phyloP scores from a whole-genome alignment of 2,113 vertebrate species.

The Fulica atra region DNA sequence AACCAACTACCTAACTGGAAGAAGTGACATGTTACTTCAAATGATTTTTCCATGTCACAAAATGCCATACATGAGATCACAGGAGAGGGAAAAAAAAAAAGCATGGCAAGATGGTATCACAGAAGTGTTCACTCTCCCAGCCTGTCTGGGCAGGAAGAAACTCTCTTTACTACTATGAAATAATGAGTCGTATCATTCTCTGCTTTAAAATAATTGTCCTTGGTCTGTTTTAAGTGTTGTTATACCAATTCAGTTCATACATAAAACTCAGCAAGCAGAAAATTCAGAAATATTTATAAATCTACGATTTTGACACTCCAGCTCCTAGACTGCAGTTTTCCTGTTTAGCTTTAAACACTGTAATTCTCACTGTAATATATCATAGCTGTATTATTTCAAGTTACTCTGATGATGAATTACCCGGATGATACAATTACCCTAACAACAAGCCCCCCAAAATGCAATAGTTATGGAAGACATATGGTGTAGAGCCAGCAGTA shows the following conservation, averaged over 20 bases:
- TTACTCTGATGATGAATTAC: slow-evolving; percentile 52
- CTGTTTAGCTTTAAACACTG: not conserved
- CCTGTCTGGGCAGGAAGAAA: not conserved
- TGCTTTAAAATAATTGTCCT: slow-evolving; percentile 47
- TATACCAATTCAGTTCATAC: not conserved
- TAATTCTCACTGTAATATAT: not conserved
- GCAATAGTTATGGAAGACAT: slow-evolving; percentile 71
- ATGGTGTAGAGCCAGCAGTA: slow-evolving; percentile 69
- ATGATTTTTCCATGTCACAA: not conserved
- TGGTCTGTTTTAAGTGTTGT: not conserved
- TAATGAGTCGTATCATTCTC: not conserved
- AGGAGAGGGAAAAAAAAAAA: not conserved
- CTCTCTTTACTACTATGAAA: not conserved
- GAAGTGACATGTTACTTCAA: not conserved
- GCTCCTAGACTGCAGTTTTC: not conserved
- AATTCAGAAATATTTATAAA: slow-evolving; percentile 30
- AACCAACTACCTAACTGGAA: not conserved
- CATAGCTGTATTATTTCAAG: slow-evolving; percentile 41
- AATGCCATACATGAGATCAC: not conserved
- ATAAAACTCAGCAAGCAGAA: slow-evolving; percentile 41
- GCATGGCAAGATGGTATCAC: not conserved
- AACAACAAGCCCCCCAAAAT: slow-evolving; percentile 65
- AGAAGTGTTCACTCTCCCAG: not conserved
- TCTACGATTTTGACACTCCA: not conserved
- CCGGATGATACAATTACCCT: slow-evolving; percentile 43